Percentiles rank a stretch among this genome's conserved stretches.
These are phyloP conservation scores for Musca vetustissima DNA, from an alignment of 1,140 invertebrate genomes.

Conservation along the genomic window DNA sequence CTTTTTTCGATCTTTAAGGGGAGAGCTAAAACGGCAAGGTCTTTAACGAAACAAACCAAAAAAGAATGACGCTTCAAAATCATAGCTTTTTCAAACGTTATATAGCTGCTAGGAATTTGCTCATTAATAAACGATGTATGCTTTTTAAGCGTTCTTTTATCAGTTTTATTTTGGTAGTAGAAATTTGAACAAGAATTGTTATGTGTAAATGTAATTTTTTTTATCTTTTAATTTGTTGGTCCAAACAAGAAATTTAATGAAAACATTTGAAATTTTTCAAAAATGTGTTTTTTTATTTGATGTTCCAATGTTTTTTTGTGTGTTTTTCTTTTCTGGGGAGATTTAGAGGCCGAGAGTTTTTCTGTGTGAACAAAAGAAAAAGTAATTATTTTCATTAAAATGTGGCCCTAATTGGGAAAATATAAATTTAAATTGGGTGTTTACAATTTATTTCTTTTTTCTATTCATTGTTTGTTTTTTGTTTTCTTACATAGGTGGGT, in stretches of 20 bases:
- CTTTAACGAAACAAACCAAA: too few species aligned
- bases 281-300: neutral
- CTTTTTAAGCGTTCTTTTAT: too few species aligned
- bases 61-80: too few species aligned
- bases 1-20: too few species aligned
- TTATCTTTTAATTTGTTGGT: too few species aligned
- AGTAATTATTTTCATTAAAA: neutral
- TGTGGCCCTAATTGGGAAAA: neutral
- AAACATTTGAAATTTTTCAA: neutral
- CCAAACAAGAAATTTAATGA: slow-evolving; percentile 1
- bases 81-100: too few species aligned
- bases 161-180: neutral
- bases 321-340: neutral
- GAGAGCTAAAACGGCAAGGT: too few species aligned
- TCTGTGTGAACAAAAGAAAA: neutral
- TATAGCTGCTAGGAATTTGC: too few species aligned
- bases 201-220: neutral
- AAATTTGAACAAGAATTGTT: neutral
- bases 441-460: neutral
- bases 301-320: too few species aligned
- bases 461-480: neutral
- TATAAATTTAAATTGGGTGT: neutral
- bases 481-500: slow-evolving; percentile 6
- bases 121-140: too few species aligned
- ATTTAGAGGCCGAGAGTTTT: slow-evolving; percentile 15